Evolutionary conservation across 2,113 vertebrate genomes (phyloP).

Genomic region (Xiphophorus couchianus): DNA sequence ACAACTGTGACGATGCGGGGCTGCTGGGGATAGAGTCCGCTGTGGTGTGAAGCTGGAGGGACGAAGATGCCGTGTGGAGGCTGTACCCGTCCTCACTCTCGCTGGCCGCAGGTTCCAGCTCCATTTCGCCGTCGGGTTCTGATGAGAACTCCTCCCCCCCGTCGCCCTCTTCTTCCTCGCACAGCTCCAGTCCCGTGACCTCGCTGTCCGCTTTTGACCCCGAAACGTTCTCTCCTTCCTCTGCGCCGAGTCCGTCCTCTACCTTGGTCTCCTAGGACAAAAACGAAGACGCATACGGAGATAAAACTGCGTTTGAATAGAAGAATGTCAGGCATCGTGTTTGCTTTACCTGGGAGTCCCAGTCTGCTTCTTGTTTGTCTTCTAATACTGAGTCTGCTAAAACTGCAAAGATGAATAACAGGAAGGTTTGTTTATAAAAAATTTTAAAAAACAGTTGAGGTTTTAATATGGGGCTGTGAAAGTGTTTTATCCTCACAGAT

Average conservation of each 20-base stretch:
- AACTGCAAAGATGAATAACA: slow-evolving; percentile 70
- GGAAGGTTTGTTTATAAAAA: slow-evolving; percentile 33
- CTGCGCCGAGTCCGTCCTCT: slow-evolving; percentile 67
- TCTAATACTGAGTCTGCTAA: slow-evolving; percentile 85
- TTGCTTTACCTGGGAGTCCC: slow-evolving; percentile 84
- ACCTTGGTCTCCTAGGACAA: slow-evolving; percentile 83
- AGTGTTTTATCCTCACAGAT: neutral
- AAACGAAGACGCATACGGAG: slow-evolving; percentile 1
- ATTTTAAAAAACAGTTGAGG: neutral
- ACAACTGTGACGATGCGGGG: slow-evolving; percentile 97
- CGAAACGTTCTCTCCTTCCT: slow-evolving; percentile 58
- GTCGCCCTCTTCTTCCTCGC: slow-evolving; percentile 80
- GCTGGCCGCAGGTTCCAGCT: slow-evolving; percentile 90
- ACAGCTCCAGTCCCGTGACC: slow-evolving; percentile 43
- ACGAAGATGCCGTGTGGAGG: slow-evolving; percentile 88
- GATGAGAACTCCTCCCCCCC: slow-evolving; percentile 88
- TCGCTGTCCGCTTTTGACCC: slow-evolving; percentile 75
- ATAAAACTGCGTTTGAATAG: slow-evolving; percentile 18
- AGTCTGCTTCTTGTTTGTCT: slow-evolving; percentile 84
- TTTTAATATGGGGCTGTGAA: neutral
- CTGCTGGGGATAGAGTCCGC: slow-evolving; percentile 96
- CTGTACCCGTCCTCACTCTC: slow-evolving; percentile 97
- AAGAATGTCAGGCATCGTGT: slow-evolving; percentile 24
- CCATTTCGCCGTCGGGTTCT: slow-evolving; percentile 84
- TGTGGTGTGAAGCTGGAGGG: slow-evolving; percentile 88